A percentile compares a stretch with the other conserved stretches of the same genome.
These are phyloP conservation scores for Microtus richardsoni DNA, from an alignment of 2,113 vertebrate species.

Conservation along the genomic window DNA sequence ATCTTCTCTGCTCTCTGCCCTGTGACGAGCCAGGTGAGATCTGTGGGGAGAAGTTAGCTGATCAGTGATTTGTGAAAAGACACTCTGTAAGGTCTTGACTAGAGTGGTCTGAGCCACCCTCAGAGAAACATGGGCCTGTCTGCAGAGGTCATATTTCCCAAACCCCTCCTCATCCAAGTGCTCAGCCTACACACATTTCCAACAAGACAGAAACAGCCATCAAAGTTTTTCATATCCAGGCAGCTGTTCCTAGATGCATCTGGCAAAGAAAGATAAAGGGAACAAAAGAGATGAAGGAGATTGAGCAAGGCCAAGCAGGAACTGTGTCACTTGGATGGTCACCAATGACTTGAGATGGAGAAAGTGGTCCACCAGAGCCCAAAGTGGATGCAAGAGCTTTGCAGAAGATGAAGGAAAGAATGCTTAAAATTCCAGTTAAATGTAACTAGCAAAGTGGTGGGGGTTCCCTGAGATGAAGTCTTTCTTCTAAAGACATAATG, in stretches of 20 bases:
- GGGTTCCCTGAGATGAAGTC: background rate
- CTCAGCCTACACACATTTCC: background rate
- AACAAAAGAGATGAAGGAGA: rapidly evolving
- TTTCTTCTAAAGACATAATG: rapidly evolving
- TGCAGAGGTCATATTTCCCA: rapidly evolving
- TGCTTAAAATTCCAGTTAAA: background rate
- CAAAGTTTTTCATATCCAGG: background rate
- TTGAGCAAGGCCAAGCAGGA: background rate
- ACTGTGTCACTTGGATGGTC: rapidly evolving
- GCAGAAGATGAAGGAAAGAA: background rate
- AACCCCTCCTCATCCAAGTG: background rate
- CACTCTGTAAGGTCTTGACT: rapidly evolving
- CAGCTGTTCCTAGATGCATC: background rate
- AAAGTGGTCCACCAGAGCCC: rapidly evolving
- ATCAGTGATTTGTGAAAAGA: background rate
- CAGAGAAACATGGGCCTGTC: background rate
- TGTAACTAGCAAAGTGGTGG: background rate
- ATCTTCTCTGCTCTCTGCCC: background rate
- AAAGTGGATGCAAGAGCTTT: rapidly evolving
- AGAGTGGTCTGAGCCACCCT: background rate
- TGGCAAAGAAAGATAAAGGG: background rate
- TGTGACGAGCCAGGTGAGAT: background rate
- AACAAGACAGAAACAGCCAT: no score
- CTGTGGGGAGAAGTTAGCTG: background rate
- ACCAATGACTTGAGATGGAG: rapidly evolving